These are phyloP conservation scores for Rhimphoctona megacephalus DNA, from an alignment of 2,888 invertebrate genomes.

Conservation along the genomic window DNA sequence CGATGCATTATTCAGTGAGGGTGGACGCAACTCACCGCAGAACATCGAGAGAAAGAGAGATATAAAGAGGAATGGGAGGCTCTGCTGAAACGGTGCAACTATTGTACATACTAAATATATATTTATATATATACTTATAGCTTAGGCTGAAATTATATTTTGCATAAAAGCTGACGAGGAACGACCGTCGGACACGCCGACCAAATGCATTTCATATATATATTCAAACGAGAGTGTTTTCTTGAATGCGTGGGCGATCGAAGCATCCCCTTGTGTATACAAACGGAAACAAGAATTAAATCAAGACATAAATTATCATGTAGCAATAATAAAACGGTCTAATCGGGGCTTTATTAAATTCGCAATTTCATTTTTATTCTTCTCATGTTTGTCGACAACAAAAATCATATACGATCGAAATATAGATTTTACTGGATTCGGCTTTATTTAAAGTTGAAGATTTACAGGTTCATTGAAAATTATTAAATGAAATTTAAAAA, in stretches of 20 bases:
- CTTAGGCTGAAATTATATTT: conserved; percentile 64
- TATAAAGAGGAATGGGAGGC: conserved; percentile 68
- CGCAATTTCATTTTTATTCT: conserved; percentile 28
- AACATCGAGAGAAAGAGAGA: conserved; percentile 50
- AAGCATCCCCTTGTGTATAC: conserved; percentile 34
- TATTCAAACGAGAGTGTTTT: conserved; percentile 54
- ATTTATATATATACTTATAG: conserved; percentile 15
- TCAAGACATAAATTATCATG: conserved; percentile 45
- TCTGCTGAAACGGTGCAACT: conserved; percentile 68
- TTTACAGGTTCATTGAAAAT: neutral
- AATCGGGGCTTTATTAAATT: conserved; percentile 26
- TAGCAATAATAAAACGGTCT: conserved; percentile 43
- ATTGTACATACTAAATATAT: conserved; percentile 23
- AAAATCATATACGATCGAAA: neutral
- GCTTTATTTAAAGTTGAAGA: neutral
- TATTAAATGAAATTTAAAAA: neutral
- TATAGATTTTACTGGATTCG: neutral
- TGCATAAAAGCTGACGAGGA: conserved; percentile 79
- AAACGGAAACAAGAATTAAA: conserved; percentile 47
- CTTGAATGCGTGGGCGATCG: conserved; percentile 59
- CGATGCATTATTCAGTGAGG: conserved; percentile 81
- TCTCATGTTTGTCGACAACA: neutral
- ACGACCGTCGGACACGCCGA: conserved; percentile 66
- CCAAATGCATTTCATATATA: conserved; percentile 35
- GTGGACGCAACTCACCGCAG: conserved; percentile 60